Conservation (phyloP, 2,888 invertebrate genomes). For the Mallateleia sp. region DNA sequence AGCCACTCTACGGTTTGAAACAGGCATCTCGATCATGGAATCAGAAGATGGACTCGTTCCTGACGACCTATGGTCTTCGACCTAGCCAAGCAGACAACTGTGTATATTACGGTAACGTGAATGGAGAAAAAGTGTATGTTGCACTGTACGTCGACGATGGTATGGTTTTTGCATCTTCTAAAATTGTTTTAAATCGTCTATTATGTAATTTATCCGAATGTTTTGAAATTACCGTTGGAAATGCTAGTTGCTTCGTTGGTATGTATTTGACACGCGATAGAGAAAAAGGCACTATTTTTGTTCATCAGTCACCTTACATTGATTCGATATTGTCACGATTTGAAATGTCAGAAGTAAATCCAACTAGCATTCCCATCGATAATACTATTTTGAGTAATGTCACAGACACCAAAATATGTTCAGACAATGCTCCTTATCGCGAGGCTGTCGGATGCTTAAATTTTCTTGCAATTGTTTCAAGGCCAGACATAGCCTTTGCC, state of each 20-base stretch:
- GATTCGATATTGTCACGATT: slow-evolving; percentile 65
- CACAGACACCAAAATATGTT: background rate
- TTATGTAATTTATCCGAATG: background rate
- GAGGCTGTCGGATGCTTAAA: slow-evolving; percentile 69
- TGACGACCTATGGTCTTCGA: slow-evolving; percentile 70
- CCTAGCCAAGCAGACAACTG: slow-evolving; percentile 78
- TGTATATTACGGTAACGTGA: slow-evolving; percentile 56
- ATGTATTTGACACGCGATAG: slow-evolving; percentile 63
- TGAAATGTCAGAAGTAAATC: slow-evolving; percentile 68
- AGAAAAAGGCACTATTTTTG: slow-evolving; percentile 40
- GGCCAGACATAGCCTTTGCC: slow-evolving; percentile 75
- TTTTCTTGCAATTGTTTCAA: slow-evolving; percentile 62
- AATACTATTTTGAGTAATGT: slow-evolving; percentile 9
- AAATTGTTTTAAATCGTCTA: background rate
- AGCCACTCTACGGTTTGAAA: slow-evolving; percentile 86
- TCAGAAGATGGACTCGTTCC: slow-evolving; percentile 50
- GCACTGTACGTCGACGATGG: slow-evolving; percentile 46
- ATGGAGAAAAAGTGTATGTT: slow-evolving; percentile 15
- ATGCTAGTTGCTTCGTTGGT: slow-evolving; percentile 68
- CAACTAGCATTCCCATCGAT: slow-evolving; percentile 61
- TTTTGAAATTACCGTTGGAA: slow-evolving; percentile 42
- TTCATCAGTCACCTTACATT: slow-evolving; percentile 70
- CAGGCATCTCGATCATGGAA: slow-evolving; percentile 87
- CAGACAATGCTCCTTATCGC: slow-evolving; percentile 45
- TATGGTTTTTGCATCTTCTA: slow-evolving; percentile 15